Base-by-base conservation (phyloP, 2,888 invertebrate genomes). In the Eledona agricola region DNA sequence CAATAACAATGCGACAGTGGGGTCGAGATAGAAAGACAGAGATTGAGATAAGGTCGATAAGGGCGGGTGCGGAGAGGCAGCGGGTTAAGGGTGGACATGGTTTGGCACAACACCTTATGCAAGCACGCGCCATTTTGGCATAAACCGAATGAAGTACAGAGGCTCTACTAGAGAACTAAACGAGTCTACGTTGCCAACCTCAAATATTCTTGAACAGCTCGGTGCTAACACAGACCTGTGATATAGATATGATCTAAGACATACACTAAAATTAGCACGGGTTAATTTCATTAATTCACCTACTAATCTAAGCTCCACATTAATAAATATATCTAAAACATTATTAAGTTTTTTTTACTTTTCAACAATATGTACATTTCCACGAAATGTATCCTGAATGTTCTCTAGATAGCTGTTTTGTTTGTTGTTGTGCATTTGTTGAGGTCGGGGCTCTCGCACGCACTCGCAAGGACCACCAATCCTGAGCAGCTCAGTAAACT, bases 241-340 rank as follows among this genome's bases (percentile, higher is more conserved):
- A 67, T 69, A 66, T 59, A 70, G 65, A 67, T 64, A 63, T 49
- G 46, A 47, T 69, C 71, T 70, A 71, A n/a, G 64, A 69, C 68
- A 70, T 66, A 69, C 63, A 68, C 70, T 69, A 70, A 63, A 56
- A 62, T 64, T 69, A 69, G 65, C 66, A 19, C 57, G 56, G 63
- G 60, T 67, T 67, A 65, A 62, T 64, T 63, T 59, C 54, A 51
- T 55, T 57, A 23, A 38, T 56, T 55, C 51, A 50, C 46, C 58
- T 58, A 60, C 65, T 66, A 65, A 55, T 67, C 72, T 72, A 72
- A 72, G 71, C 72, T 60, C 66, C 67, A 74, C 74, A 74, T 72
- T 72, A 71, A 74, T 73, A 72, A 73, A 74, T 73, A n/a, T n/a
- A 72, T 72, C 72, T 73, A 74, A 72, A 72, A 73, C 72, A 72